Evolutionary conservation across 2,888 invertebrate genomes (phyloP), one percentile per base, ranked within the genome.

Genomic region (Argyresthia albistria): DNA sequence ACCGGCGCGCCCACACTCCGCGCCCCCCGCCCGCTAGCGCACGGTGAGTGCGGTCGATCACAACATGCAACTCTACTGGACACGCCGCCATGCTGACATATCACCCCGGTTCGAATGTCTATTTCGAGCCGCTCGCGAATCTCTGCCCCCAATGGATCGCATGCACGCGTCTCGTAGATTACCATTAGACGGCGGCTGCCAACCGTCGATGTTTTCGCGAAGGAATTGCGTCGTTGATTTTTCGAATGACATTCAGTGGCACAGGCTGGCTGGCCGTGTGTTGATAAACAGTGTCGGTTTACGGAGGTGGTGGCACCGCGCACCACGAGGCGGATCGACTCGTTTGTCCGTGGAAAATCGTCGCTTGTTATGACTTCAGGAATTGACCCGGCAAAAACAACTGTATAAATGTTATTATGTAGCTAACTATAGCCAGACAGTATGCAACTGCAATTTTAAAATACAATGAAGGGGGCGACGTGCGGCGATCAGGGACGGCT

Each of bases 251-350:
- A 35, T 42, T 47, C 42, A 25, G 6, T 8, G 45, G 35, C 35
- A 10, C 10, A 10, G 15, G 36, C 53, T 68, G 63, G 60, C 39
- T 35, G 42, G 42, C 25, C 25, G 62, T 64, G 69, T 81, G 80
- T 84, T 82, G 77, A 82, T 81, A 84, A 83, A 84, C 80, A 84
- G 81, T 82, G 76, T 82, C 79, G 65, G 66, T 67, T 83, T 80
- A 69, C 78, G 62, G 70, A 61, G 64, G 66, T 64, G 69, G 69
- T 70, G 65, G 62, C 66, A 66, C 64, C 65, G 62, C 58, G 62
- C 66, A 66, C 64, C 65, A 61, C 58, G 58, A 58, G 59, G 56
- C 59, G 60, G 63, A 62, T 66, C 56, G 62, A 64, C 58, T 61
- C 63, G 57, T 60, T 63, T 59, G 48, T 37, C 48, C 59, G 63